Conservation (phyloP, 30 jellyfish, hydroid and myxozoan genomes). For the Turritopsis dohrnii region DNA sequence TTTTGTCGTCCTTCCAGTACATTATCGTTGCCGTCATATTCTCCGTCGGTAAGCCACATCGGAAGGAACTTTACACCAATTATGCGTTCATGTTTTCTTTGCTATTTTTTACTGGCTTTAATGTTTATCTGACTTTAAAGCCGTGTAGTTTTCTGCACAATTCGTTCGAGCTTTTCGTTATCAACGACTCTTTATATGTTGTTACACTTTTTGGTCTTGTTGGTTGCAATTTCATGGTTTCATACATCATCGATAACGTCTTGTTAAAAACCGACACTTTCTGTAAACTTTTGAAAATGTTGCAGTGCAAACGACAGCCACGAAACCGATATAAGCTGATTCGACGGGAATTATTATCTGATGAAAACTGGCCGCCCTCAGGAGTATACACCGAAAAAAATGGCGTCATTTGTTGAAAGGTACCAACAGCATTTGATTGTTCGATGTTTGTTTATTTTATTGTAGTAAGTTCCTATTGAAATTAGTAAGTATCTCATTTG, state of each 20-base stretch:
- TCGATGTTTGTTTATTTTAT: too few relatives aligned
- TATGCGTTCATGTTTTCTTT: slow-evolving; percentile 34
- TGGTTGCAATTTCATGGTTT: slow-evolving; percentile 25
- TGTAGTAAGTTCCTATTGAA: too few relatives aligned
- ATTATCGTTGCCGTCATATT: slow-evolving; percentile 69
- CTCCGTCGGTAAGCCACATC: slow-evolving; percentile 81
- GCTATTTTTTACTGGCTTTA: slow-evolving; percentile 26
- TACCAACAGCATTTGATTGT: not conserved
- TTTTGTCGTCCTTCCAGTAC: slow-evolving; percentile 65
- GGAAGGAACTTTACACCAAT: slow-evolving; percentile 60
- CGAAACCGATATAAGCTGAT: not conserved
- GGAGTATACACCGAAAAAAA: not conserved
- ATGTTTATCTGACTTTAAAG: not conserved
- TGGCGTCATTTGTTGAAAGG: not conserved
- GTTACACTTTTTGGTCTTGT: slow-evolving; percentile 26
- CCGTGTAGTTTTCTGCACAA: slow-evolving; percentile 17
- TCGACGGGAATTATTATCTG: not conserved
- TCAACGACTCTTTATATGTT: slow-evolving; percentile 13
- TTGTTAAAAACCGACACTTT: slow-evolving; percentile 9
- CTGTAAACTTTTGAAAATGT: not conserved
- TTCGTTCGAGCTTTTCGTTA: not conserved
- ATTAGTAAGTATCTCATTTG: too few relatives aligned
- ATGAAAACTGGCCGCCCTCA: not conserved
- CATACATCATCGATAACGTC: slow-evolving; percentile 17
- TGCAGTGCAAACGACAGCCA: not conserved